phyloP scores from a whole-genome alignment of 2,888 invertebrate species.

The Myopa tessellatipennis region DNA sequence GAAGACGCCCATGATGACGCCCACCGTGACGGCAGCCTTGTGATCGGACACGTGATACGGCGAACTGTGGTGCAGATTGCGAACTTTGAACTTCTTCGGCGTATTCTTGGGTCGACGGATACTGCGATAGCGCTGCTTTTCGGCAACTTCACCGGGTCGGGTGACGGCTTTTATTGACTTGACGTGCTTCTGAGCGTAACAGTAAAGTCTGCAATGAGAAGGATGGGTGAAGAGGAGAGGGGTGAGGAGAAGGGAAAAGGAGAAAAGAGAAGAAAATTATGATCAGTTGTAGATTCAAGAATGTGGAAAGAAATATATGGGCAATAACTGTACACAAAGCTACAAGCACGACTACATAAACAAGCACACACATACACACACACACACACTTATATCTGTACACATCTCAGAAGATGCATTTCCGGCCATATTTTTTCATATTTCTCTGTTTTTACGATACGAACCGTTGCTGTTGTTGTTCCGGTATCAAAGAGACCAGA shows the following conservation, averaged over 20 bases:
- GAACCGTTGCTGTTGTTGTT: not conserved
- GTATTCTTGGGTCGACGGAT: constrained; percentile 68
- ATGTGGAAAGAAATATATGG: not conserved
- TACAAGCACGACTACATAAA: not conserved
- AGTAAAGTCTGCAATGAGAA: constrained; percentile 79
- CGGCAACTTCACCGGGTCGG: constrained; percentile 75
- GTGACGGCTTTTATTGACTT: constrained; percentile 93
- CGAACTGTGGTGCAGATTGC: constrained; percentile 75
- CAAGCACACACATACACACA: not conserved
- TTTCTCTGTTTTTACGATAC: not conserved
- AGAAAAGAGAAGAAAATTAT: not conserved
- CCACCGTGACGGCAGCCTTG: constrained; percentile 97
- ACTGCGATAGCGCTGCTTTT: constrained; percentile 68
- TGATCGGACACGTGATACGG: constrained; percentile 96
- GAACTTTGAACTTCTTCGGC: constrained; percentile 71
- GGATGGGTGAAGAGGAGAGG: not conserved
- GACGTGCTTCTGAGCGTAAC: constrained; percentile 97
- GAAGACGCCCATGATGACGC: constrained; percentile 99
- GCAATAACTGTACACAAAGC: not conserved
- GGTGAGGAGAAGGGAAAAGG: constrained; percentile 20
- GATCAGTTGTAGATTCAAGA: not conserved
- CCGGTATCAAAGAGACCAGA: not conserved
- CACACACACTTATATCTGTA: not conserved
- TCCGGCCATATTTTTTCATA: not conserved
- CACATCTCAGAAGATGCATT: not conserved